Evolutionary conservation across 2,797 vertebrate species (phyloP).

Genomic region (Cyprinella venusta): DNA sequence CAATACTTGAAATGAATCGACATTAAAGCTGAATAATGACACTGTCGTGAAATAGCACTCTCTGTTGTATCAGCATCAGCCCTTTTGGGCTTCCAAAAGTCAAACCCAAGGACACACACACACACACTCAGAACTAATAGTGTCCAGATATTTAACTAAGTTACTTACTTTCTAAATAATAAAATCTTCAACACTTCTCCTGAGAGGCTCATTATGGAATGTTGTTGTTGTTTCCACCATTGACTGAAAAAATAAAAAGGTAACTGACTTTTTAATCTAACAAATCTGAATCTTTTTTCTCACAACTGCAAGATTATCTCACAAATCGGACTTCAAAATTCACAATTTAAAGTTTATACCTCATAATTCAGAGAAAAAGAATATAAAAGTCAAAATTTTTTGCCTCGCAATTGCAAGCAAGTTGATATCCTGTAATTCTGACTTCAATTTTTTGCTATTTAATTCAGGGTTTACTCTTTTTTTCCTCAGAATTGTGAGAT

Average conservation of each 20-base stretch:
- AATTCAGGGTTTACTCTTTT: not conserved
- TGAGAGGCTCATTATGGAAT: not conserved
- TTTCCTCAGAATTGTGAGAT: not conserved
- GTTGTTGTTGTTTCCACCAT: not conserved
- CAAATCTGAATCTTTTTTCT: not conserved
- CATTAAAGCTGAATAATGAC: not conserved
- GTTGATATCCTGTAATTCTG: not conserved
- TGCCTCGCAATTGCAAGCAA: too few relatives aligned
- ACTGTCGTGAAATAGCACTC: too few relatives aligned
- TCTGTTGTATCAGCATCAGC: too few relatives aligned
- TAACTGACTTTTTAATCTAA: not conserved
- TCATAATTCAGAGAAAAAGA: not conserved
- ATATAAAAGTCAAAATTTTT: not conserved
- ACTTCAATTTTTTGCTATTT: not conserved
- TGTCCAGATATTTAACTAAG: too few relatives aligned
- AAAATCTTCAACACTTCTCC: too few relatives aligned
- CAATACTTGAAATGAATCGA: not conserved
- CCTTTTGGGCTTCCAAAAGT: too few relatives aligned
- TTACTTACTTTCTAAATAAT: too few relatives aligned
- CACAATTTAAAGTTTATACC: not conserved
- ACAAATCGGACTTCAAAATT: too few relatives aligned
- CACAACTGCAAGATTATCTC: not conserved
- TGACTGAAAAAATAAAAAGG: not conserved
- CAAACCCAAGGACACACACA: too few relatives aligned
- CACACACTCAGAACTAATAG: too few relatives aligned